Evolutionary conservation across 2,797 vertebrate species (phyloP), one percentile per base, ranked within the genome.

Genomic region (Chromobotia macracanthus): DNA sequence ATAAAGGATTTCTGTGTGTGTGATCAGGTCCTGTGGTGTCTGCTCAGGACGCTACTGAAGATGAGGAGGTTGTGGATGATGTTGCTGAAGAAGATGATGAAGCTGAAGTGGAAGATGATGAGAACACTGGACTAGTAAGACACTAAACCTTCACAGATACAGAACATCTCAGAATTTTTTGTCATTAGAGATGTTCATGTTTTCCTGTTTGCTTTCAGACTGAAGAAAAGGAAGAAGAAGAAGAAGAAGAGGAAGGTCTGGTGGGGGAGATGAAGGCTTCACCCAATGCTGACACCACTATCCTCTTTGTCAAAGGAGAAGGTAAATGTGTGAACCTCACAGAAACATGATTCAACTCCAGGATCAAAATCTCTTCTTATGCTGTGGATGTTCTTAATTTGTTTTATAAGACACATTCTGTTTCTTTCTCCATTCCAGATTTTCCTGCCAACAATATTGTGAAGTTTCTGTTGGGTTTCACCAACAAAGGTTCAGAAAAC

Each of bases 391-490:
- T 55, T 21, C 19, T 10, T 2, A 1, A 50, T 68, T 13, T 31
- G 19, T 50, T 58, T 18, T 41, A 35, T 31, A 8, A 53, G n/a
- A 9, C 13, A n/a, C 8, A 60, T 16, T 18, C 28, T 35, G 18
- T 31, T 12, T 21, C 3, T n/a, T 19, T 15, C 5, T 38, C 38
- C 10, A 12, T 61, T 7, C 5, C 82, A 99, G 97, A 99, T 89
- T 99, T 99, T 68, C 97, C 97, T 1, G 97, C 97, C 0, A 99
- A 99, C 89, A 92, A 98, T 85, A 95, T 99, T 0, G 97, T 99
- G 53, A 99, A 99, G 89, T 99, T 99, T 89, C 92, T 99, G 83
- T 92, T 99, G 41, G 97, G 97, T 73, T 99, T 99, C 90, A 95
- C 94, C 82, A 99, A 99, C 86, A 99, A 98, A 87, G 97, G 97